Evolutionary conservation across 2,888 invertebrate genomes (phyloP), one percentile per base, ranked within the genome.

Genomic region (Melieria picta): DNA sequence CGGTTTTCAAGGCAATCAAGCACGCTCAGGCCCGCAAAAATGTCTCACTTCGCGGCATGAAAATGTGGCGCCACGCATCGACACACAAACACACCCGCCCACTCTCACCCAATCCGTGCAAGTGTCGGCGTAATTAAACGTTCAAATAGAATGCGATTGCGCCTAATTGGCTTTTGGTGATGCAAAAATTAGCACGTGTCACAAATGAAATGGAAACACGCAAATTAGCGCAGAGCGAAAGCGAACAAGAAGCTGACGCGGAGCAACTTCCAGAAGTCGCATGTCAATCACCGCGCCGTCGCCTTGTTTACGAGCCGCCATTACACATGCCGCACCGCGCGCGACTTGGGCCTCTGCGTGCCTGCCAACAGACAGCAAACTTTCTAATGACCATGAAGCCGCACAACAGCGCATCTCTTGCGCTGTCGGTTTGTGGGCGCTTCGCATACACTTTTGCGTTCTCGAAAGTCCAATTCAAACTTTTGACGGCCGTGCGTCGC

Each of bases 51-150:
- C 30, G 30, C 1, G 30, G 30, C 30, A 30, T 30, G 3, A 30
- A 30, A 30, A 30, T 30, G 30, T 30, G 30, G 3, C 30, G 30
- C 30, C 30, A 30, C 30, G 30, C 30, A 30, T 30, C 30, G 30
- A 30, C 11, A 7, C 55, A 10, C 55, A 11, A n/a, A 13, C 11
- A 13, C 42, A 9, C 2, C 4, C n/a, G 11, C n/a, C 43, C n/a
- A 9, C 50, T 50, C 16, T 3, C 42, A 42, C 42, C 43, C 43
- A 56, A 56, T 56, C 16, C 50, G 30, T 46, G 30, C 64, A 64
- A 65, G 60, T 71, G 70, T 65, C 65, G 60, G 65, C 42, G 43
- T 65, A 71, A 71, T 61, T 57, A 71, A 71, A 65, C n/a, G 60
- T 58, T 71, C 46, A 60, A 60, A 64, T 30, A 58, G 58, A 70